These are phyloP conservation scores for Plutomurus gul DNA, from an alignment of 1,140 invertebrate species.

Conservation along the genomic window DNA sequence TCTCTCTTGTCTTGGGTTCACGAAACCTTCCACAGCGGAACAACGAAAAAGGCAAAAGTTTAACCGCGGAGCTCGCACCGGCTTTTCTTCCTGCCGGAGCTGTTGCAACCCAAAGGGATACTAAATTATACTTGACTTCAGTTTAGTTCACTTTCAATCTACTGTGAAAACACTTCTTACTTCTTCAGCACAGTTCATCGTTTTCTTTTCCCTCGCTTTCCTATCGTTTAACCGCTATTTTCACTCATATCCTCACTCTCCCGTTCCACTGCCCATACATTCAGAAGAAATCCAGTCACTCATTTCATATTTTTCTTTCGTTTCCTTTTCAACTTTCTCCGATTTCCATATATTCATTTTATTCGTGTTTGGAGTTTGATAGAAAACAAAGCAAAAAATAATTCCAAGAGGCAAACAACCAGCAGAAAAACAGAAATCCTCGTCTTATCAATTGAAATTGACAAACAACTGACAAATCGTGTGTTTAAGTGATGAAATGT, in stretches of 20 bases:
- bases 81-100: not conserved
- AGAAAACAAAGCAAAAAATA: too few species aligned
- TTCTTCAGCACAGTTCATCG: not conserved
- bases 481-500: not conserved
- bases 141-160: slow-evolving; percentile 4
- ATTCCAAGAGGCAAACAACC: too few species aligned
- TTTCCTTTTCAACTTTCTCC: not conserved
- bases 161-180: not conserved
- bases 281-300: too few species aligned
- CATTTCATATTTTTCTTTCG: not conserved
- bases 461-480: not conserved
- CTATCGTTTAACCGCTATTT: not conserved
- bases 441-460: not conserved
- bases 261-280: too few species aligned
- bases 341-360: too few species aligned
- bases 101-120: not conserved
- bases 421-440: too few species aligned
- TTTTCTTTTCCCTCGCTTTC: not conserved
- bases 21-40: not conserved
- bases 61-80: not conserved
- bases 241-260: not conserved
- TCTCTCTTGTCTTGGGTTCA: not conserved
- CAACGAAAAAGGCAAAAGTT: not conserved
- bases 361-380: too few species aligned
- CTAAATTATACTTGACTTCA: not conserved